These are phyloP conservation scores for Cyprinus carpio DNA, from an alignment of 2,113 vertebrate genomes.

Conservation along the genomic window DNA sequence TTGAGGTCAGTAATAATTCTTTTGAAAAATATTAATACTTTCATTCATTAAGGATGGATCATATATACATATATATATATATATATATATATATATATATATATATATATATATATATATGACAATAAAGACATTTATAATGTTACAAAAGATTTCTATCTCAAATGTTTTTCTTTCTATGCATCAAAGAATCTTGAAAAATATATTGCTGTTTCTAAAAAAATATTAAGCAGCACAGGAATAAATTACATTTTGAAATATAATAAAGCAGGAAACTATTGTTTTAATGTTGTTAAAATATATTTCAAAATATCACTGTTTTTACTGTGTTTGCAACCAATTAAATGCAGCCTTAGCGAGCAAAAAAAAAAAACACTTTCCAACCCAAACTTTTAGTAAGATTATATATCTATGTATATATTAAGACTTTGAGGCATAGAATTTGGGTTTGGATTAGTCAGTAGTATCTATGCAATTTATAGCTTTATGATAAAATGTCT, in stretches of 20 bases:
- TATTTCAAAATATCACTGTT: neutral
- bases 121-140: too few species aligned
- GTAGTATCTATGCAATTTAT: neutral
- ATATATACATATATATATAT: too few species aligned
- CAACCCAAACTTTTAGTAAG: too few species aligned
- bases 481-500: too few species aligned
- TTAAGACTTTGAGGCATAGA: neutral
- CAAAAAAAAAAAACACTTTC: too few species aligned
- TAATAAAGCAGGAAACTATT: neutral
- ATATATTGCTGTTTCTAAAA: too few species aligned
- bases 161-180: neutral
- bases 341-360: neutral
- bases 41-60: neutral
- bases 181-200: too few species aligned
- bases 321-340: neutral
- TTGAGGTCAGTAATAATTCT: neutral
- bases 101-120: too few species aligned
- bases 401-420: too few species aligned
- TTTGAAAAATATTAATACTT: neutral
- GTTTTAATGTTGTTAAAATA: neutral
- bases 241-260: neutral
- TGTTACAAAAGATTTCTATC: neutral
- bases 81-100: too few species aligned
- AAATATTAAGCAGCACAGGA: neutral
- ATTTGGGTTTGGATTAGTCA: neutral